phyloP scores from a whole-genome alignment of 1,140 invertebrate genomes.

The Caenorhabditis inopinata region DNA sequence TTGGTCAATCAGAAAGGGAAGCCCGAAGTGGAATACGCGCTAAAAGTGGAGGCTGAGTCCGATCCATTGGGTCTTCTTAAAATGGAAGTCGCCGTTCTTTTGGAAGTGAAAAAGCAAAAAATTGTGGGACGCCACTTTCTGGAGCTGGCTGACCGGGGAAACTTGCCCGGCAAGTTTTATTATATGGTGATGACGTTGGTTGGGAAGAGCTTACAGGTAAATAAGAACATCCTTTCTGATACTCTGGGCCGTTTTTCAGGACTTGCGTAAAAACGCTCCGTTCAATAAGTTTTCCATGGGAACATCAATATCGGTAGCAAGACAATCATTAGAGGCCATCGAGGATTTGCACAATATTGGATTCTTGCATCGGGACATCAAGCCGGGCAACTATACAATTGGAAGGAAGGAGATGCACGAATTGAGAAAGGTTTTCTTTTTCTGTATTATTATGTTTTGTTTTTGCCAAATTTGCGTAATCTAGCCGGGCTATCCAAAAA shows the following conservation, averaged over 20 bases:
- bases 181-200: constrained; percentile 58
- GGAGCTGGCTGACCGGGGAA: constrained; percentile 37
- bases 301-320: constrained; percentile 52
- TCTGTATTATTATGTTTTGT: too few species aligned
- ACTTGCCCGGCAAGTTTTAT: constrained; percentile 39
- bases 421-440: constrained; percentile 34
- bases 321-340: constrained; percentile 54
- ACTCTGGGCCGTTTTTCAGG: constrained; percentile 37
- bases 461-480: too few species aligned
- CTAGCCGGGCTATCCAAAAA: too few species aligned
- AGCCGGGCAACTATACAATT: constrained; percentile 46
- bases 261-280: constrained; percentile 43
- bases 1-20: constrained; percentile 37
- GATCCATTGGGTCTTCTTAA: constrained; percentile 53
- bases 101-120: constrained; percentile 46
- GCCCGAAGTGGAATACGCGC: constrained; percentile 38
- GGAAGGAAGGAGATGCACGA: constrained; percentile 43
- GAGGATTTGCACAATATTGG: constrained; percentile 55
- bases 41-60: constrained; percentile 52
- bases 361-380: constrained; percentile 55
- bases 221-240: neutral
- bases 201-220: constrained; percentile 49
- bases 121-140: constrained; percentile 39
- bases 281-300: constrained; percentile 55
- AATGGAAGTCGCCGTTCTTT: constrained; percentile 57